A percentile compares a stretch with the other conserved stretches of the same genome.
phyloP scores from a whole-genome alignment of 2,888 invertebrate species.

The Petrophora chlorosata region DNA sequence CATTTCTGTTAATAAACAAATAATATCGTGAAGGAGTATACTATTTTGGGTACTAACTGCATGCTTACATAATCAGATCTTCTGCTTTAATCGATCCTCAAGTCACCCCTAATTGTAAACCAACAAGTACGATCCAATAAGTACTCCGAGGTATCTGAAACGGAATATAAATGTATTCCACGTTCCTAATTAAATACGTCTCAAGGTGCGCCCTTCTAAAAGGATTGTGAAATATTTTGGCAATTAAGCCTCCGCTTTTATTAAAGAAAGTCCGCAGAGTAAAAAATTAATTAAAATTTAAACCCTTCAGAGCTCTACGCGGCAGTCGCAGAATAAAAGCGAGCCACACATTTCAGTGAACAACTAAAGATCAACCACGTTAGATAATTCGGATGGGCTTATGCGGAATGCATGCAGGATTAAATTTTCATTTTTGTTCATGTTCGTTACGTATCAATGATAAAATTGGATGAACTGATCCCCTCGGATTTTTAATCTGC shows the following conservation, averaged over 20 bases:
- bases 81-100: neutral
- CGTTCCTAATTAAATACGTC: conserved; percentile 54
- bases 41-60: too few species aligned
- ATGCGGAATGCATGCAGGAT: conserved; percentile 58
- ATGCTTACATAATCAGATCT: neutral
- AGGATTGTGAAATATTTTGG: conserved; percentile 73
- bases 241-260: conserved; percentile 68
- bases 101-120: conserved; percentile 23
- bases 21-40: too few species aligned
- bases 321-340: conserved; percentile 63
- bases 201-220: conserved; percentile 56
- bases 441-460: conserved; percentile 5
- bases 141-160: conserved; percentile 15
- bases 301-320: conserved; percentile 66
- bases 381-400: conserved; percentile 74
- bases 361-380: conserved; percentile 75
- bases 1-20: too few species aligned
- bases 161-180: conserved; percentile 31
- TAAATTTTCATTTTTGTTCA: conserved; percentile 52
- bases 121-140: conserved; percentile 32
- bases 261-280: conserved; percentile 71
- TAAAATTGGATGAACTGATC: conserved; percentile 8
- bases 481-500: neutral
- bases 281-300: conserved; percentile 82
- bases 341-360: conserved; percentile 72